Percentiles rank a stretch among this genome's conserved stretches.
These are phyloP conservation scores for Cephus sareptanus DNA, from an alignment of 2,888 invertebrate species.

Conservation along the genomic window DNA sequence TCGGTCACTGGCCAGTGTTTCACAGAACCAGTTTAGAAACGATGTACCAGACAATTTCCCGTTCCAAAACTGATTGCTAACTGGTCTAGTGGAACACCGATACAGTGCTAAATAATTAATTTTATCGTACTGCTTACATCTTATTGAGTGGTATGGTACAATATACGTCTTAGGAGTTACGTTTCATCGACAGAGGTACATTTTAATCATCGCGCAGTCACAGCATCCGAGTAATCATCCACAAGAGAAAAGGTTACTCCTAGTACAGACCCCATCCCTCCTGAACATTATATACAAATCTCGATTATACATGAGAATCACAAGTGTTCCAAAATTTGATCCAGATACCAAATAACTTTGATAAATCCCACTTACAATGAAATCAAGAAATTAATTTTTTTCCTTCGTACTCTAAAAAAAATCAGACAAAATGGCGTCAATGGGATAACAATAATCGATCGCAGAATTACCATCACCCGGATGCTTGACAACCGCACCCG, in stretches of 20 bases:
- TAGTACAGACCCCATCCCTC: not conserved
- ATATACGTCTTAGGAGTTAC: conserved; percentile 58
- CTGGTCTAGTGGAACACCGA: conserved; percentile 7
- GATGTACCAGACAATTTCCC: conserved; percentile 9
- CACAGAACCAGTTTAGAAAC: conserved; percentile 25
- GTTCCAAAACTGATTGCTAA: conserved; percentile 15
- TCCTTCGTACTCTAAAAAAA: not conserved
- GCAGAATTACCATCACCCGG: not conserved
- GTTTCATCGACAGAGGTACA: conserved; percentile 53
- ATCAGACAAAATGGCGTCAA: not conserved
- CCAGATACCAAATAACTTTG: not conserved
- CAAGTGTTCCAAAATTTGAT: not conserved
- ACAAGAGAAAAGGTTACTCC: not conserved
- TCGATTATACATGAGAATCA: not conserved
- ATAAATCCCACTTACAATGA: not conserved
- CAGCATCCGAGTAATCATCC: not conserved
- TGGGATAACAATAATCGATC: not conserved
- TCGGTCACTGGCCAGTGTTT: conserved; percentile 36
- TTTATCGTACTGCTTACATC: conserved; percentile 51
- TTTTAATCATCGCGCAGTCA: conserved; percentile 7
- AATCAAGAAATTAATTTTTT: not conserved
- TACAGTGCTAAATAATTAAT: conserved; percentile 51
- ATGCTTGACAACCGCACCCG: not conserved
- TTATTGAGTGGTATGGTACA: conserved; percentile 58
- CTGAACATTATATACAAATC: not conserved